Evolutionary conservation across 1,140 invertebrate species (phyloP), one percentile per base, ranked within the genome.

Genomic region (Linepithema humile): DNA sequence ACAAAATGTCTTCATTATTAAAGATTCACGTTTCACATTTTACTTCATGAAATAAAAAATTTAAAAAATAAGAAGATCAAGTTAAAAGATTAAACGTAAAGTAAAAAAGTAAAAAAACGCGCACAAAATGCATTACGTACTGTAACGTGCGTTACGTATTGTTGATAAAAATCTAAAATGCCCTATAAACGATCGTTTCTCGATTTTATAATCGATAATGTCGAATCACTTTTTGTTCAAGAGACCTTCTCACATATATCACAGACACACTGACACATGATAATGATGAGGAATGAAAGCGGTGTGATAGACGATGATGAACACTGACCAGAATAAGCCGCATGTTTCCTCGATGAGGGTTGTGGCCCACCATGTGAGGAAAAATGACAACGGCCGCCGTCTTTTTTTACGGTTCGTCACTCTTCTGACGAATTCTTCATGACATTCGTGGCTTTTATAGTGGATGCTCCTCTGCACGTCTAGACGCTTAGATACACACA

Each of bases 381-480:
- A 57, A 72, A 82, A 83, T 74, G 85, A 80, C 85, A 74, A 67
- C 50, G 45, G 74, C 69, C 26, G 89, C 85, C 82, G 89, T 75
- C 64, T 73, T 89, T 82, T 86, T 87, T 83, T 85, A 85, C 85
- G 77, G 86, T 77, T 88, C 74, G 86, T 88, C 86, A 88, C 90
- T 90, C 62, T 83, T 92, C 91, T 92, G 91, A 85, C 82, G 80
- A 91, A 87, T 90, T 86, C 48, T 23, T 84, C 62, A 72, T 85
- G 80, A 86, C 85, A 78, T 65, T 67, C 84, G 72, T 32, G 48
- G 86, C 91, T 92, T 92, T 90, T 92, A 92, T 92, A 92, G 90
- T 80, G 59, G 85, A 70, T 78, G 73, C 48, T 87, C 69, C 88
- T 84, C 87, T 86, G 69, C 43, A n/a, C 43, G 10, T 59, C 73